Evolutionary conservation across 2,113 vertebrate species (phyloP).

Genomic region (Toxostoma redivivum): DNA sequence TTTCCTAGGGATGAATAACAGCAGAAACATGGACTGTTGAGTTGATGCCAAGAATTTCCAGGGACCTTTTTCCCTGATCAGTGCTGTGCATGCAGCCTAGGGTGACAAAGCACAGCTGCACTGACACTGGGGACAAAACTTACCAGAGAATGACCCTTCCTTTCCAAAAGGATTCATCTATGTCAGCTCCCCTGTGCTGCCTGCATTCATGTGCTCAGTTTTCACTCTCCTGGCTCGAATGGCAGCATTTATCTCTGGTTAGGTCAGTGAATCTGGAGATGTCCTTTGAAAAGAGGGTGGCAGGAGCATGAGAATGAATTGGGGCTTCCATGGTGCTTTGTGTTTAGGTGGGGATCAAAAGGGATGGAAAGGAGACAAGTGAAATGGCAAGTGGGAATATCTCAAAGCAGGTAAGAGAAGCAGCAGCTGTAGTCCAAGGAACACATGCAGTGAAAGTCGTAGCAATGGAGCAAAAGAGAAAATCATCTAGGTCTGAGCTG

Average conservation of each 20-base stretch:
- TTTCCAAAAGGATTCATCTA: background rate
- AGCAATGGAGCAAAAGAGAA: background rate
- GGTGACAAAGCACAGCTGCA: background rate
- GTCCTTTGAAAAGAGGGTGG: background rate
- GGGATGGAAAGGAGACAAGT: background rate
- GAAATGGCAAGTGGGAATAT: background rate
- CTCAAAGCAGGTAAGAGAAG: background rate
- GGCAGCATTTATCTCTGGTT: background rate
- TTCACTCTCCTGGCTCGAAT: background rate
- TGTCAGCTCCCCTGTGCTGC: background rate
- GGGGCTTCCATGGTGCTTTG: background rate
- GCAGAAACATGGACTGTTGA: background rate
- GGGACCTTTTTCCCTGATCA: background rate
- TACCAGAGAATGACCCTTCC: background rate
- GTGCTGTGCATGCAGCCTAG: background rate
- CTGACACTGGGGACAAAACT: background rate
- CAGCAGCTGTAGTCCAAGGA: background rate
- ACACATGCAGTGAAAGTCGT: background rate
- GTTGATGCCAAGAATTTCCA: background rate
- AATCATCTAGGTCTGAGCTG: background rate
- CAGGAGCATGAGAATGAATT: background rate
- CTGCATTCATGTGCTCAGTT: background rate
- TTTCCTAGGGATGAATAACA: background rate
- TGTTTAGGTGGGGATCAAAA: background rate
- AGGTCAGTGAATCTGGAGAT: background rate